Evolutionary conservation across 2,888 invertebrate genomes (phyloP), one percentile per base, ranked within the genome.

Genomic region (Hirtodrosophila trivittata): DNA sequence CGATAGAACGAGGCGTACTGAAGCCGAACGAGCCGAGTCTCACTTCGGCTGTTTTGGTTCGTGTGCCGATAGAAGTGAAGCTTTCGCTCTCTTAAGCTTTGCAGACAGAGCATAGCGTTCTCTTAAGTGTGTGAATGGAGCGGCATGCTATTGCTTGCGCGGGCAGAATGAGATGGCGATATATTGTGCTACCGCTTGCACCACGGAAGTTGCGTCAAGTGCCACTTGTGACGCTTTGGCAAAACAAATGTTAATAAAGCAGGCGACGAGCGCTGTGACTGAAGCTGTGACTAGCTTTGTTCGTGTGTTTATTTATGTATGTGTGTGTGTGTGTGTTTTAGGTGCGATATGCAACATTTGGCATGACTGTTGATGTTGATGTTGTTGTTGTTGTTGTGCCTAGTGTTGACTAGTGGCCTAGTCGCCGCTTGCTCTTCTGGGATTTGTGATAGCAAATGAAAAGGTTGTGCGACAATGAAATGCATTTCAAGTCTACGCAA

Each of bases 141-240:
- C 7, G 3, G 70, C 46, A 50, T 45, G 70, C 47, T 85, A 73
- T 80, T 80, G 83, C 87, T 77, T 76, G 88, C 88, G 75, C 69
- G 54, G 86, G 59, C 68, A 74, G 66, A 77, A 51, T 16, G 64
- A 32, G 70, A 62, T 10, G 30, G 62, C 12, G n/a, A 39, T 7
- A 18, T 37, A 13, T 43, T 42, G 65, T 62, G 16, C 46, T 18
- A 43, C 75, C 55, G 35, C 56, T 87, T 63, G 51, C 78, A 64
- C 82, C 28, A 33, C 66, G 75, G 54, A 71, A 75, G 59, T 65
- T 57, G 55, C 59, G 51, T 52, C 50, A 60, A 71, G 64, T 63
- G 77, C 67, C 81, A 76, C 78, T 82, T 86, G 73, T 67, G 76
- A 75, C 68, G 68, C 80, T 67, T 59, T 59, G 66, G 50, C 60